These are phyloP conservation scores for Falco rusticolus DNA, from an alignment of 2,797 vertebrate genomes.

Conservation along the genomic window DNA sequence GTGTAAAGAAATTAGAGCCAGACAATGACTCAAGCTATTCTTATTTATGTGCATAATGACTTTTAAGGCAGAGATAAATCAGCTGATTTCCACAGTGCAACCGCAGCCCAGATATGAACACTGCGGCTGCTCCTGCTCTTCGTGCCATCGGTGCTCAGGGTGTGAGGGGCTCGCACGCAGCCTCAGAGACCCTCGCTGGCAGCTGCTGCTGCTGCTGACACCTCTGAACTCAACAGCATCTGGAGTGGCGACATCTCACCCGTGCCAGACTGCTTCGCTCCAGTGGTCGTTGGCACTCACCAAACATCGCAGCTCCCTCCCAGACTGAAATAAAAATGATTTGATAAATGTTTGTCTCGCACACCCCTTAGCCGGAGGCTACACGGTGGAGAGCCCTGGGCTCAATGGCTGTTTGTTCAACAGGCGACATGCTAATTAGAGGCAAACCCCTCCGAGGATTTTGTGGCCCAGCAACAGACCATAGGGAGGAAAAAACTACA, in stretches of 20 bases:
- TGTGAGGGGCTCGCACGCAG: background rate
- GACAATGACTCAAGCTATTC: background rate
- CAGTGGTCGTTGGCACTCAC: background rate
- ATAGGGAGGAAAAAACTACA: background rate
- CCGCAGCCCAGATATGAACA: background rate
- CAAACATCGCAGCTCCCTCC: background rate
- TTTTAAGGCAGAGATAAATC: background rate
- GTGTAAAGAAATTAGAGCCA: background rate
- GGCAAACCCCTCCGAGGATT: background rate
- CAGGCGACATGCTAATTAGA: background rate
- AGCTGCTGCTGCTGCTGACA: background rate
- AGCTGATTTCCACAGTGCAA: background rate
- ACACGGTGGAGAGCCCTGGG: background rate
- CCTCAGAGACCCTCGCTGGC: background rate
- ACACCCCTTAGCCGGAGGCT: background rate
- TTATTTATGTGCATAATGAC: background rate
- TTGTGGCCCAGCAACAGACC: background rate
- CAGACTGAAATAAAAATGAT: background rate
- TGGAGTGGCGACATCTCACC: accelerated
- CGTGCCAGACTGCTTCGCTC: background rate
- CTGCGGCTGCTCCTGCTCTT: background rate
- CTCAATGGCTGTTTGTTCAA: background rate
- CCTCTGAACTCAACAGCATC: background rate
- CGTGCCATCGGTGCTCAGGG: accelerated
- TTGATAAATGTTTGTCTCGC: background rate